Conservation (phyloP, 2,888 invertebrate species). For the Pandemis heparana region DNA sequence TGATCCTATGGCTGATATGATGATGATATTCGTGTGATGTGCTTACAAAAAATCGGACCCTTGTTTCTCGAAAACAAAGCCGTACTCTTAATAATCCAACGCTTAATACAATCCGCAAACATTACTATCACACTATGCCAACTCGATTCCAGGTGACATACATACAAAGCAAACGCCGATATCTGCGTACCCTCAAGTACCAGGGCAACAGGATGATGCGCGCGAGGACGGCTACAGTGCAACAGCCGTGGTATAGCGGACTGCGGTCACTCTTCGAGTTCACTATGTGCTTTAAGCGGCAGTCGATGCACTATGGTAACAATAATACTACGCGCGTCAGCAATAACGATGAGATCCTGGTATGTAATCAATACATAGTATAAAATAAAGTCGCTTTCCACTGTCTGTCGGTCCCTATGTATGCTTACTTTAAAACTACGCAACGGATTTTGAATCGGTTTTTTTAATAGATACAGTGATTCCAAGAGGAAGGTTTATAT, state of each 20-base stretch:
- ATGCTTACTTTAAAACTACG: too few species aligned
- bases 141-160: slow-evolving; percentile 73
- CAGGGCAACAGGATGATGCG: slow-evolving; percentile 78
- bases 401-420: too few species aligned
- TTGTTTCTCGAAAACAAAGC: too few species aligned
- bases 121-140: not conserved
- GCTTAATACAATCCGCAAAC: not conserved
- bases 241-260: slow-evolving; percentile 61
- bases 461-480: too few species aligned
- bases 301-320: slow-evolving; percentile 62
- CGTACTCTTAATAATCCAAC: too few species aligned
- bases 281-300: slow-evolving; percentile 72
- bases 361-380: too few species aligned
- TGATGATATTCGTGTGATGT: too few species aligned
- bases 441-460: too few species aligned
- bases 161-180: slow-evolving; percentile 82
- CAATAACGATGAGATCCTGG: slow-evolving; percentile 74
- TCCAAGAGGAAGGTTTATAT: too few species aligned
- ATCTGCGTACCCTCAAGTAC: slow-evolving; percentile 81
- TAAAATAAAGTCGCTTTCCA: too few species aligned
- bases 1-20: too few species aligned
- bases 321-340: slow-evolving; percentile 67
- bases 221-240: slow-evolving; percentile 55
- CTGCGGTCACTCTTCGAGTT: slow-evolving; percentile 65
- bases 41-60: too few species aligned